Conservation (phyloP, 2,113 vertebrate genomes). For the Callipepla californica region DNA sequence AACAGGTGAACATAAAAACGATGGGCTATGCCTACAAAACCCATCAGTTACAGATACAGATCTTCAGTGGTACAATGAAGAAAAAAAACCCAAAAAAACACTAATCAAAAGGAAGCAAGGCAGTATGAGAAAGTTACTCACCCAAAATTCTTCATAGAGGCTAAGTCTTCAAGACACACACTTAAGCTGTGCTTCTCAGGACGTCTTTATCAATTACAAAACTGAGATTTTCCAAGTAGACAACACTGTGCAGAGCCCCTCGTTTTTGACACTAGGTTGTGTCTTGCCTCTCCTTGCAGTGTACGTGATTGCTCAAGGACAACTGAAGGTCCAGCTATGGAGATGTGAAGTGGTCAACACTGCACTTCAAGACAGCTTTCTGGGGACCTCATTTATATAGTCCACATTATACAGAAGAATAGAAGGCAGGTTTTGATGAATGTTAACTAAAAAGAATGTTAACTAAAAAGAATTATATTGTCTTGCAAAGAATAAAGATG, state of each 20-base stretch:
- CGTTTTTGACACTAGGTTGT: background rate
- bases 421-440: background rate
- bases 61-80: background rate
- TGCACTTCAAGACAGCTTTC: background rate
- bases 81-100: background rate
- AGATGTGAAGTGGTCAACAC: background rate
- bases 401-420: background rate
- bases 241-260: background rate
- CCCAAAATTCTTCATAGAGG: background rate
- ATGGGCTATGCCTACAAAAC: background rate
- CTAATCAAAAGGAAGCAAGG: background rate
- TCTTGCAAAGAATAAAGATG: background rate
- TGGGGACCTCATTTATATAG: background rate
- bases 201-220: background rate
- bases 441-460: background rate
- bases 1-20: background rate
- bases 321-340: background rate
- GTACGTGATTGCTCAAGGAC: background rate
- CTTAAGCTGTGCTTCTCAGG: constrained; percentile 43
- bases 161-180: constrained; percentile 21
- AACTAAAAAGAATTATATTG: background rate
- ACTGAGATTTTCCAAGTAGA: background rate
- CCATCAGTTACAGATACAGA: background rate
- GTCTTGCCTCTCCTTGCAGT: background rate
- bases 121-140: constrained; percentile 13